phyloP scores from a whole-genome alignment of 2,113 vertebrate genomes.

The Plectropomus leopardus region DNA sequence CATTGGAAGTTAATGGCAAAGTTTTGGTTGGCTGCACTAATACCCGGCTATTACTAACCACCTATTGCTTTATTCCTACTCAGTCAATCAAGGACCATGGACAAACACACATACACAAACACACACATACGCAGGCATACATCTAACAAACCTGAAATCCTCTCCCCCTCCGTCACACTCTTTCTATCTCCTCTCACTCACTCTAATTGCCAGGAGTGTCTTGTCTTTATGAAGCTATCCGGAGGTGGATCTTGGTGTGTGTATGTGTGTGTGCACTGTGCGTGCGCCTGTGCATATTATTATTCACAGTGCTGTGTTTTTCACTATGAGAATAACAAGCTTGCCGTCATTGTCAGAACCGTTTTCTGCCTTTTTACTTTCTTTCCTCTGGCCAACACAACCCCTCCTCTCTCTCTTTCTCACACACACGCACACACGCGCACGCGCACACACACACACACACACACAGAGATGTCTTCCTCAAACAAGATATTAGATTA shows the following conservation, averaged over 20 bases:
- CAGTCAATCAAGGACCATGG: constrained; percentile 64
- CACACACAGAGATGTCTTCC: not conserved
- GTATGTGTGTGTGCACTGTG: not conserved
- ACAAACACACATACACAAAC: not conserved
- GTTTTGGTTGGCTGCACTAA: constrained; percentile 68
- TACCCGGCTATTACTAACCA: constrained; percentile 66
- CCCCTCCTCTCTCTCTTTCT: not conserved
- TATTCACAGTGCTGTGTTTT: constrained; percentile 3
- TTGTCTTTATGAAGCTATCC: constrained; percentile 68
- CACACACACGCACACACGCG: not conserved
- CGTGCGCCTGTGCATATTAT: not conserved
- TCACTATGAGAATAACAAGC: constrained; percentile 54
- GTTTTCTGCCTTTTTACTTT: constrained; percentile 37
- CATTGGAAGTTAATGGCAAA: constrained; percentile 72
- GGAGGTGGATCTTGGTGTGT: constrained; percentile 30
- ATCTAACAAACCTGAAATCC: constrained; percentile 5
- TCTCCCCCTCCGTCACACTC: not conserved
- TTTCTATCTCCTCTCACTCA: constrained; percentile 35
- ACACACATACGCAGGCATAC: not conserved
- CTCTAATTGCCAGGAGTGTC: constrained; percentile 67
- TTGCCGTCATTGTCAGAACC: constrained; percentile 40
- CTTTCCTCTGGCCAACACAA: constrained; percentile 7
- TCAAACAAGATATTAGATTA: constrained; percentile 42
- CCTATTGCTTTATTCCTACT: constrained; percentile 65
- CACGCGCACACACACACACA: constrained; percentile 1